Conservation (phyloP, 64 coral and sea anemone genomes). For the Trachythela sp. region DNA sequence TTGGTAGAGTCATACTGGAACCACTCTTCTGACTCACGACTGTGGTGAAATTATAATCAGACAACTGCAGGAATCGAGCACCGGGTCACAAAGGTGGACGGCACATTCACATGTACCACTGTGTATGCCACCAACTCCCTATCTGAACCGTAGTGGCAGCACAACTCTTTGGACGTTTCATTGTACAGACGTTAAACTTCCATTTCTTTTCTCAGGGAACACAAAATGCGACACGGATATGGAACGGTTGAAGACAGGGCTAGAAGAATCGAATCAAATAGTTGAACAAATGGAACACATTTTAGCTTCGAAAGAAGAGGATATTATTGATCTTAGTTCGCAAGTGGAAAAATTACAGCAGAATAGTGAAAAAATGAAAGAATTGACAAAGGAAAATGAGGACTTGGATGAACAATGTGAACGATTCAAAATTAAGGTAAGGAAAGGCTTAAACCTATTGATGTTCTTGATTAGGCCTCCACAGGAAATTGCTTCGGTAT, state of each 20-base stretch:
- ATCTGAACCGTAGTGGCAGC: too few relatives aligned
- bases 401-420: not conserved
- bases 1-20: too few relatives aligned
- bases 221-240: not conserved
- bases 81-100: too few relatives aligned
- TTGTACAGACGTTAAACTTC: too few relatives aligned
- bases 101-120: too few relatives aligned
- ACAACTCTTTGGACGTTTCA: too few relatives aligned
- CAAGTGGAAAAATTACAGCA: not conserved
- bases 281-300: not conserved
- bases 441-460: not conserved
- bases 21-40: too few relatives aligned
- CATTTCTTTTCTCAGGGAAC: not conserved
- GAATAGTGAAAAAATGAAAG: not conserved
- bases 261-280: not conserved
- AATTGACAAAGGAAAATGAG: not conserved
- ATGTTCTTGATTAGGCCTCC: too few relatives aligned
- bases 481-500: too few relatives aligned
- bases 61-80: too few relatives aligned
- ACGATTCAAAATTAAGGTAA: slow-evolving; percentile 10
- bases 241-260: not conserved
- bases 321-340: not conserved
- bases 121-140: too few relatives aligned
- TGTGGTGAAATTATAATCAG: too few relatives aligned
- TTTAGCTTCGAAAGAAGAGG: not conserved